A percentile compares a stretch with the other conserved stretches of the same genome.
phyloP scores from a whole-genome alignment of 1,140 invertebrate species.

The Stenopsyche tienmushanensis region DNA sequence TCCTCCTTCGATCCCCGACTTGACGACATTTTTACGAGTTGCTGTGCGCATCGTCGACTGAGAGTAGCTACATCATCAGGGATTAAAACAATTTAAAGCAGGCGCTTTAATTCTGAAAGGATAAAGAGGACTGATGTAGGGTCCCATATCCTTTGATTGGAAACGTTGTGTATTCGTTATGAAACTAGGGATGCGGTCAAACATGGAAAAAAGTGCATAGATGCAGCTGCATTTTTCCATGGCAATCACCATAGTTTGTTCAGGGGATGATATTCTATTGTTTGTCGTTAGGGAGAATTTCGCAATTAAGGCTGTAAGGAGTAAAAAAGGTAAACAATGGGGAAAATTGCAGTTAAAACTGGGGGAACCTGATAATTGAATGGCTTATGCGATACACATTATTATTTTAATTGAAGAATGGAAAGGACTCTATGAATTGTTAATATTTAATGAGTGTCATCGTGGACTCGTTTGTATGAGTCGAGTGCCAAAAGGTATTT shows the following conservation, averaged over 20 bases:
- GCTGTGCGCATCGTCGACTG: too few relatives aligned
- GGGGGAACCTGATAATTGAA: not conserved
- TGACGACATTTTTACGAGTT: too few relatives aligned
- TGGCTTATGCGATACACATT: not conserved
- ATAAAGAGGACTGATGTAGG: not conserved
- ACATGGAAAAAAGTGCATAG: conserved; percentile 10
- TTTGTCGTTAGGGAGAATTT: conserved; percentile 33
- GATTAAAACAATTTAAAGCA: too few relatives aligned
- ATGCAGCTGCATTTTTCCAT: not conserved
- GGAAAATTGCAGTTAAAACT: conserved; percentile 15
- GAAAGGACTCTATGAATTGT: too few relatives aligned
- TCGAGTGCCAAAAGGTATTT: too few relatives aligned
- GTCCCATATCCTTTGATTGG: conserved; percentile 17
- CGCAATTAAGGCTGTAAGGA: conserved; percentile 33
- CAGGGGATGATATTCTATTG: conserved; percentile 16
- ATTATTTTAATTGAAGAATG: not conserved
- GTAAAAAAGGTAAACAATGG: conserved; percentile 37
- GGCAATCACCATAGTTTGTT: conserved; percentile 31
- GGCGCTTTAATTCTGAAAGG: not conserved
- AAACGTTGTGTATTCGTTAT: conserved; percentile 7
- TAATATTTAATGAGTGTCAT: too few relatives aligned
- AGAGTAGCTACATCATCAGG: too few relatives aligned
- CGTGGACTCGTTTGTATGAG: too few relatives aligned
- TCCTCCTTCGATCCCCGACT: too few relatives aligned
- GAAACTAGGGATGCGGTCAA: conserved; percentile 8